A percentile compares a stretch with the other conserved stretches of the same genome.
Conservation (phyloP, 2,888 invertebrate genomes). For the Pseudolycoriella hygida region DNA sequence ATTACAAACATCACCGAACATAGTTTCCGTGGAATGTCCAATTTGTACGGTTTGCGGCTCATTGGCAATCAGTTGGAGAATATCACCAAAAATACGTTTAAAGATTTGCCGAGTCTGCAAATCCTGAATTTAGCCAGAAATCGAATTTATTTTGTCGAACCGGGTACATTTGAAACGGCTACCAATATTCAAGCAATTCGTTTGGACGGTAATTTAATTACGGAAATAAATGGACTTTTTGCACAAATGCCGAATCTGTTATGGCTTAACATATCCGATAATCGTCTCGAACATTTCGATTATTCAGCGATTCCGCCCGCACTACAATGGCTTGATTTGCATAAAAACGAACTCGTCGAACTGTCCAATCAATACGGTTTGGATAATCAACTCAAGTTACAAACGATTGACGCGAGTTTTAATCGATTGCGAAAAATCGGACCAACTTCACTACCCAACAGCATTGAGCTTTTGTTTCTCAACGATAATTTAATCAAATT, state of each 20-base stretch:
- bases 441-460: constrained; percentile 61
- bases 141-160: constrained; percentile 57
- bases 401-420: constrained; percentile 79
- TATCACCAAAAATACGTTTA: constrained; percentile 61
- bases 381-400: constrained; percentile 52
- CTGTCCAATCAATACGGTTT: constrained; percentile 56
- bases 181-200: constrained; percentile 69
- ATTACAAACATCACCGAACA: constrained; percentile 57
- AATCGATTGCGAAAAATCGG: constrained; percentile 68
- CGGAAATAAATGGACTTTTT: constrained; percentile 68
- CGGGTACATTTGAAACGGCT: constrained; percentile 63
- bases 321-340: constrained; percentile 77
- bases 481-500: constrained; percentile 75
- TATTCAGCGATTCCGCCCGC: constrained; percentile 67
- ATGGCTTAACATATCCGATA: constrained; percentile 84
- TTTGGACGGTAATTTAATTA: constrained; percentile 68
- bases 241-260: constrained; percentile 64
- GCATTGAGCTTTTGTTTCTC: constrained; percentile 68
- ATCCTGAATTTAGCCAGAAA: constrained; percentile 80
- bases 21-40: constrained; percentile 66
- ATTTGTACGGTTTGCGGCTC: constrained; percentile 71
- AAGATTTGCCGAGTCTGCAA: constrained; percentile 62
- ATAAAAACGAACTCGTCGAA: constrained; percentile 67
- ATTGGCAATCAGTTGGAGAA: constrained; percentile 77
- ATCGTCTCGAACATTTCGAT: constrained; percentile 76